Base-by-base conservation (phyloP, 2,113 vertebrate genomes). In the Odobenus rosmarus region DNA sequence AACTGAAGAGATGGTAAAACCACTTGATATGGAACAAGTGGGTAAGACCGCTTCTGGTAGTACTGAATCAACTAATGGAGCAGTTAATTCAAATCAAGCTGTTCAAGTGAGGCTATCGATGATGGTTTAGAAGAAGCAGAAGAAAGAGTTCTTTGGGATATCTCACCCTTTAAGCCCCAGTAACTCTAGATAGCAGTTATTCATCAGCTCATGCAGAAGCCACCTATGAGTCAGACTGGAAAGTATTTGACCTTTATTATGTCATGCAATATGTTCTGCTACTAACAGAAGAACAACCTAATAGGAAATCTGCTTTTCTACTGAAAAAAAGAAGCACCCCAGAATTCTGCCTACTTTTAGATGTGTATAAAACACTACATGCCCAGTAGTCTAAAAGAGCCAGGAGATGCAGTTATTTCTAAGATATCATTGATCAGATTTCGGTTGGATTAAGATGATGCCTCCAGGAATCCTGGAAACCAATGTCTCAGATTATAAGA, bases 401-500 rank as follows among this genome's bases (percentile, higher is more conserved):
- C 99, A 98, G 99, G 99, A 98, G 99, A 99, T 92, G 99, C 99
- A 92, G 99, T 99, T 81, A 99, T 99, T 97, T 99, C 97, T 99
- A 99, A 98, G 99, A 99, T 98, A 99, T 99, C 92, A 99, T 99
- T 98, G 99, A 99, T 99, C 99, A 99, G 99, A 99, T 99, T 39
- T 99, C 99, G 64, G 99, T 99, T 53, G 98, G 99, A 95, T 99
- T 99, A 99, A 98, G 99, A 98, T 99, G 99, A 1, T 99, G 99
- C 98, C 99, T 99, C 96, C 99, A 99, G 98, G 99, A 99, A 98
- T 99, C 99, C 98, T 98, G 99, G 98, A 99, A 99, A 93, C 99
- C 99, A 55, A 99, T 99, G 99, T 99, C 99, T 98, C 99, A 99
- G 98, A 99, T 99, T 99, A 99, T 97, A 99, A 99, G 99, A 99